phyloP scores from a whole-genome alignment of 2,888 invertebrate genomes.

The Hyalella azteca region DNA sequence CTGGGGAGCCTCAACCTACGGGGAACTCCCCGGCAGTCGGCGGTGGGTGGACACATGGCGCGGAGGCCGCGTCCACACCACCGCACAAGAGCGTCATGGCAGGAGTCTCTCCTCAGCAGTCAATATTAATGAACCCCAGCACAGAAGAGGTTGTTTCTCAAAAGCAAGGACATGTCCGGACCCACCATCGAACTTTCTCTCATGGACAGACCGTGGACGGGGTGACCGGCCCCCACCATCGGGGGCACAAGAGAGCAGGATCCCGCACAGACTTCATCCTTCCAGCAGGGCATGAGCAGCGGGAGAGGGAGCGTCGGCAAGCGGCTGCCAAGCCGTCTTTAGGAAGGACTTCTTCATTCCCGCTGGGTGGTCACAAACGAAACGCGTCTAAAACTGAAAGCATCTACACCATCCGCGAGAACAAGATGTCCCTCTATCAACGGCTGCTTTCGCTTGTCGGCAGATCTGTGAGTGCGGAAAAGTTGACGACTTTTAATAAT shows the following conservation, averaged over 20 bases:
- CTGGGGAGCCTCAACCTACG: slow-evolving; percentile 21
- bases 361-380: slow-evolving; percentile 78
- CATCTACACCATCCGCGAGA: slow-evolving; percentile 78
- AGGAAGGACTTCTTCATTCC: slow-evolving; percentile 62
- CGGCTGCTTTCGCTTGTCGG: slow-evolving; percentile 61
- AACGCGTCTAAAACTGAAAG: slow-evolving; percentile 88
- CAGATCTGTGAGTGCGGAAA: slow-evolving; percentile 59
- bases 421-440: slow-evolving; percentile 59
- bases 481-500: too few species aligned
- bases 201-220: slow-evolving; percentile 9
- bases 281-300: slow-evolving; percentile 83
- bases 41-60: not conserved
- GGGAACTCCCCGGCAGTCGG: not conserved
- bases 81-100: not conserved
- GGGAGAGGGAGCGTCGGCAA: slow-evolving; percentile 62
- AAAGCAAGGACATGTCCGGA: slow-evolving; percentile 13
- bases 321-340: slow-evolving; percentile 19
- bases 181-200: slow-evolving; percentile 35
- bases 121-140: slow-evolving; percentile 6
- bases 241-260: slow-evolving; percentile 63
- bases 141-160: not conserved
- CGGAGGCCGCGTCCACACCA: not conserved
- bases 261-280: slow-evolving; percentile 88
- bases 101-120: not conserved
- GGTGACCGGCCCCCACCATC: not conserved